Conservation (phyloP, 2,888 invertebrate genomes). For the Malthinus seriepunctatus region DNA sequence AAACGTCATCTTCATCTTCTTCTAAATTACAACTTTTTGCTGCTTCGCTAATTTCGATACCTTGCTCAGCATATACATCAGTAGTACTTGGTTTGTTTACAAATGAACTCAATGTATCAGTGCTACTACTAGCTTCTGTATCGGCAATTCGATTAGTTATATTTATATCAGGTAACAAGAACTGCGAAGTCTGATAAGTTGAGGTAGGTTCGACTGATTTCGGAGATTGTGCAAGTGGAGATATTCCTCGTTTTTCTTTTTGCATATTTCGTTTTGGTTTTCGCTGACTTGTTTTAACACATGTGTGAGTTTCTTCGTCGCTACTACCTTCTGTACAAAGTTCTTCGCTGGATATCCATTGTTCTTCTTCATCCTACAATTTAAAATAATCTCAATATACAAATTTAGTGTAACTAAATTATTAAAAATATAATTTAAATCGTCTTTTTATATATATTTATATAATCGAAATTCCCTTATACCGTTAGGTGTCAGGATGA, state of each 20-base stretch:
- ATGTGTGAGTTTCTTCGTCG: conserved; percentile 42
- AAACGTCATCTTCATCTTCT: neutral
- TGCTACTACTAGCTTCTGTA: neutral
- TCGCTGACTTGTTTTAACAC: conserved; percentile 16
- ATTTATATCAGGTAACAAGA: conserved; percentile 17
- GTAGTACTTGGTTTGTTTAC: too few species aligned
- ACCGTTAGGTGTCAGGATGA: too few species aligned
- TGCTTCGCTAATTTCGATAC: neutral
- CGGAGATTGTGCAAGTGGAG: conserved; percentile 22
- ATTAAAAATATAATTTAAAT: too few species aligned
- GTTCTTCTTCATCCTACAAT: conserved; percentile 53
- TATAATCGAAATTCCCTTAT: too few species aligned
- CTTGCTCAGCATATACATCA: neutral
- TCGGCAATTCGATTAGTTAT: neutral
- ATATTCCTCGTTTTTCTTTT: conserved; percentile 21
- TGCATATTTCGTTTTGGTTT: conserved; percentile 18
- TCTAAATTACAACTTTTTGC: neutral
- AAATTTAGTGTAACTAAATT: too few species aligned
- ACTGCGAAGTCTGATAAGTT: conserved; percentile 16
- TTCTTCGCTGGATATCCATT: conserved; percentile 57
- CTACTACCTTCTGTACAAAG: conserved; percentile 56
- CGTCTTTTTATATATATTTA: too few species aligned
- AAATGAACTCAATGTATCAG: neutral
- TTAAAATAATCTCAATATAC: too few species aligned
- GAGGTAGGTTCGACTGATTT: conserved; percentile 17